Evolutionary conservation across 2,888 invertebrate genomes (phyloP), one percentile per base, ranked within the genome.

Genomic region (Rotaria macrura): DNA sequence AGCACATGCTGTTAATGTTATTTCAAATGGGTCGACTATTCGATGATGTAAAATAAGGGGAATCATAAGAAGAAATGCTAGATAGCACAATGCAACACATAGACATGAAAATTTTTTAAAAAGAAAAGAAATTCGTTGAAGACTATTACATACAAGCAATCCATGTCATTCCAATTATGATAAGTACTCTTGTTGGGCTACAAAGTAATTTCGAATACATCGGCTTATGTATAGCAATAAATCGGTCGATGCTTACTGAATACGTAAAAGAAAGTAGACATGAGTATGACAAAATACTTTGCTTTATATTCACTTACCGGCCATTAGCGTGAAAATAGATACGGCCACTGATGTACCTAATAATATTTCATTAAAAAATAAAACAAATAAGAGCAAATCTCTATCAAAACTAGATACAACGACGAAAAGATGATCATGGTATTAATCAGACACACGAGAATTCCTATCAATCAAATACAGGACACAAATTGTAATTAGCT

Each of bases 181-280:
- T 2, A 47, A 79, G 38, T 9, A 86, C 84, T 38, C 84, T 72
- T 2, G 20, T n/a, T 54, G 57, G 84, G 2, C 84, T 84, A 52
- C 86, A 86, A 34, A 84, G 55, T n/a, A 84, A 86, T 40, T 84
- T 84, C 23, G 86, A 84, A 34, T 86, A 54, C 29, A 86, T 84
- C 25, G 86, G 86, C 49, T 86, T 86, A 49, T 86, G 84, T 34
- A 86, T 86, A 25, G 84, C 84, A 47, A 79, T 72, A 74, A 84
- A 86, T 10, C 86, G 49, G 34, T 86, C 86, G 34, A 86, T 84
- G n/a, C 86, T 86, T 9, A 86, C 79, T 20, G 49, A 65, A 23
- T 20, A 52, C 4, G n/a, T 20, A 20, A 2, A 52, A 52, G 49
- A 49, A 49, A 49, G 17, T 14, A 9, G 17, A 49, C 10, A 52